These are phyloP conservation scores for Drosophila malerkotliana DNA, from an alignment of 1,140 invertebrate species.

Conservation along the genomic window DNA sequence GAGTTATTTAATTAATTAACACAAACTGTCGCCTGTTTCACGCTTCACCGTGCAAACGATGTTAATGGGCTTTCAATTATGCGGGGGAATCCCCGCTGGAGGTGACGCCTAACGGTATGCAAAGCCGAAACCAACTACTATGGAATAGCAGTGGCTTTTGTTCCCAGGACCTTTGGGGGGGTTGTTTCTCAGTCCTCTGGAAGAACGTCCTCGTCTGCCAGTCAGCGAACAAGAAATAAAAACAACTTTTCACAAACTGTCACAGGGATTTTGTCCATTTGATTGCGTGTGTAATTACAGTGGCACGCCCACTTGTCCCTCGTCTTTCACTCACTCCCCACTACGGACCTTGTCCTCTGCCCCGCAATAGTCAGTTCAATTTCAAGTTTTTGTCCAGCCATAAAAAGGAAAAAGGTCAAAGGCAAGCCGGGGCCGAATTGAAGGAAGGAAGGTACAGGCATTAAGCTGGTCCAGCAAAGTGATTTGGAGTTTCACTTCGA, in stretches of 20 bases:
- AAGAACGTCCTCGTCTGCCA: constrained; percentile 53
- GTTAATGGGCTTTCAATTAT: constrained; percentile 77
- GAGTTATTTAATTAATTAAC: constrained; percentile 77
- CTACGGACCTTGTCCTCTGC: not conserved
- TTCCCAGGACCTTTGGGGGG: constrained; percentile 1
- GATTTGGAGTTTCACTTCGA: constrained; percentile 48
- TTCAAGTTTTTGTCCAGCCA: constrained; percentile 54
- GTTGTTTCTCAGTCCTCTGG: not conserved
- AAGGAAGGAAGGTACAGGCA: constrained; percentile 29
- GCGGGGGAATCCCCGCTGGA: constrained; percentile 18
- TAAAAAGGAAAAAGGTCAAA: constrained; percentile 62
- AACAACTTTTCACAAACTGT: constrained; percentile 69
- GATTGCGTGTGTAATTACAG: constrained; percentile 74
- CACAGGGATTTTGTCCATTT: constrained; percentile 74
- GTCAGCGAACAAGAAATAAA: constrained; percentile 42
- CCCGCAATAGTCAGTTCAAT: constrained; percentile 54
- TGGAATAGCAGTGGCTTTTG: constrained; percentile 26
- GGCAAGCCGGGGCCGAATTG: constrained; percentile 27
- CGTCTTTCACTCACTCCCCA: not conserved
- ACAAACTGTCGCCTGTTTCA: constrained; percentile 69
- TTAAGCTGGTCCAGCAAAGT: constrained; percentile 48
- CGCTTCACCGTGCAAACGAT: constrained; percentile 62
- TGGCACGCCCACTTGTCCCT: constrained; percentile 36
- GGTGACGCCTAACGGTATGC: constrained; percentile 30
- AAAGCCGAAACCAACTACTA: constrained; percentile 26